These are phyloP conservation scores for Portunus trituberculatus DNA, from an alignment of 1,140 invertebrate species.

Conservation along the genomic window DNA sequence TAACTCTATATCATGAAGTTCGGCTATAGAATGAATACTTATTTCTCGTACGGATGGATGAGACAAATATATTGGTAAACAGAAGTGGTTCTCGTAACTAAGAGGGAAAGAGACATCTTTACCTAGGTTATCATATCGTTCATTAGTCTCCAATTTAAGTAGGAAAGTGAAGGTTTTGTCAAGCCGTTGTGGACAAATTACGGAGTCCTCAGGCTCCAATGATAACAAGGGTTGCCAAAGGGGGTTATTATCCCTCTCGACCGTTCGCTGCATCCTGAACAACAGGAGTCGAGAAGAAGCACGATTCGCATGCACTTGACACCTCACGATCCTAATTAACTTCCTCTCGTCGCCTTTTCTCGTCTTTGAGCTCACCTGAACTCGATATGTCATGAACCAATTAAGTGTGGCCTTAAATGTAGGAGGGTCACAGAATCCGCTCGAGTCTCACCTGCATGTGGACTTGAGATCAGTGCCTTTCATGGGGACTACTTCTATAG, in stretches of 20 bases:
- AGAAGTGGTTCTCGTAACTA: neutral
- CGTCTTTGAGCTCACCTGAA: neutral
- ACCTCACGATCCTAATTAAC: neutral
- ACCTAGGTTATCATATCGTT: neutral
- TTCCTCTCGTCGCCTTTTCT: neutral
- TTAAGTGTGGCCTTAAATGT: neutral
- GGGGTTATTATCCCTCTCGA: too few species aligned
- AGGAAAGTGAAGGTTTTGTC: neutral
- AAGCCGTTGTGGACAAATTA: neutral
- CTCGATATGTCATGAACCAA: neutral
- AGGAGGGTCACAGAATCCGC: neutral
- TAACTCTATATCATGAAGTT: neutral
- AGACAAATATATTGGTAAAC: neutral
- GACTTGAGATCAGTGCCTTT: too few species aligned
- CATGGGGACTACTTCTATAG: neutral
- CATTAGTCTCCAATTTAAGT: neutral
- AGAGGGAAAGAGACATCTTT: neutral
- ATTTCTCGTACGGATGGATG: neutral
- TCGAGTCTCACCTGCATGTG: neutral
- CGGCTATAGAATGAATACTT: neutral
- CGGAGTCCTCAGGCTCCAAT: too few species aligned
- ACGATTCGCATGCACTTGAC: neutral
- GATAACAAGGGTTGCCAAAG: too few species aligned
- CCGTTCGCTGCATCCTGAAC: too few species aligned
- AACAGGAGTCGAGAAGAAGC: neutral